Conservation (phyloP, 2,113 vertebrate genomes). For the Bujurquina vittata region DNA sequence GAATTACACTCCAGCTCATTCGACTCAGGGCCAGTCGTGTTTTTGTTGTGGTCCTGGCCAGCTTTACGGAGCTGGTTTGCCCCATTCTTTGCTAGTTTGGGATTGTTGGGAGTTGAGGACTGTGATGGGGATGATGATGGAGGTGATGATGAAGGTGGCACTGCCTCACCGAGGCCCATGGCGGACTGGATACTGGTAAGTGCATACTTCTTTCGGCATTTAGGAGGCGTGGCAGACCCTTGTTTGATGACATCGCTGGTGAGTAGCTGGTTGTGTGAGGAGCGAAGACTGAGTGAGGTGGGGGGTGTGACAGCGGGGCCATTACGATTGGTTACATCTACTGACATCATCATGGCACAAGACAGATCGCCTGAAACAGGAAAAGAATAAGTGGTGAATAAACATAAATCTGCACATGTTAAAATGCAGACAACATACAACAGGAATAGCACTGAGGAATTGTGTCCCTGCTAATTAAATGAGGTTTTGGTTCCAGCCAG, state of each 20-base stretch:
- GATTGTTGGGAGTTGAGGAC: constrained; percentile 81
- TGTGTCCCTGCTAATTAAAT: too few species aligned
- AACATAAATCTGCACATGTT: not conserved
- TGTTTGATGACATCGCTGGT: constrained; percentile 87
- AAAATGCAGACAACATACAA: not conserved
- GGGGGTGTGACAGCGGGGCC: constrained; percentile 87
- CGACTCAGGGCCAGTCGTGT: constrained; percentile 73
- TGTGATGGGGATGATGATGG: constrained; percentile 56
- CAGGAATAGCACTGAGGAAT: not conserved
- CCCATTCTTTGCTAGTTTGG: constrained; percentile 94
- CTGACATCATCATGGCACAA: constrained; percentile 85
- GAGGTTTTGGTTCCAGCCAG: too few species aligned
- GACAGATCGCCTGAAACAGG: constrained; percentile 77
- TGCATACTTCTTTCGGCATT: constrained; percentile 96
- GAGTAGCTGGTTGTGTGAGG: constrained; percentile 94
- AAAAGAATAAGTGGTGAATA: not conserved
- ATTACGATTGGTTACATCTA: constrained; percentile 89
- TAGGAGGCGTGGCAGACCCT: constrained; percentile 89
- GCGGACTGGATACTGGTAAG: constrained; percentile 94
- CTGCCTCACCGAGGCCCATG: constrained; percentile 90
- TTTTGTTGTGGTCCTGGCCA: constrained; percentile 93
- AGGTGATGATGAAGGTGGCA: constrained; percentile 57
- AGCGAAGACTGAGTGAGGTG: constrained; percentile 90
- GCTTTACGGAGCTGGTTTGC: constrained; percentile 97
- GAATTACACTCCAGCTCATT: constrained; percentile 64